These are phyloP conservation scores for Temnothorax ravouxi DNA, from an alignment of 2,888 invertebrate genomes.

Conservation along the genomic window DNA sequence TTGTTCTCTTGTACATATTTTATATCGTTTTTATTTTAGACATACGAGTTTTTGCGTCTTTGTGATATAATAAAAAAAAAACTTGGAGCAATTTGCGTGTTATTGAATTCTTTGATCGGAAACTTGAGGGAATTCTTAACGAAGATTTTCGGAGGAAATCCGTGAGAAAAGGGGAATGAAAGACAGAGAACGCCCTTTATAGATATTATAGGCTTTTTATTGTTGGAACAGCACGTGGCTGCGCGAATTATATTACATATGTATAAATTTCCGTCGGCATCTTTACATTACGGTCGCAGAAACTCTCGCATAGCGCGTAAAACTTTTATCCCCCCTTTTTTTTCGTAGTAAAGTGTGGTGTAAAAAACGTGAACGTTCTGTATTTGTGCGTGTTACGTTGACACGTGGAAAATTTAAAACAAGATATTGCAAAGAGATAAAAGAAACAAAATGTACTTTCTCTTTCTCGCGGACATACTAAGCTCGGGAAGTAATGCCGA, in stretches of 20 bases:
- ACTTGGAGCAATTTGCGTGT: not conserved
- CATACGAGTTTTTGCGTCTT: not conserved
- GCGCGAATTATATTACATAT: slow-evolving; percentile 85
- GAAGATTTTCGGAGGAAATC: not conserved
- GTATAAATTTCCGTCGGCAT: slow-evolving; percentile 84
- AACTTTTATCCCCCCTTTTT: not conserved
- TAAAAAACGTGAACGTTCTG: slow-evolving; percentile 37
- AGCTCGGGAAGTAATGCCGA: slow-evolving; percentile 39
- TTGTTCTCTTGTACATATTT: slow-evolving; percentile 18
- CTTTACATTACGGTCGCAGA: slow-evolving; percentile 78
- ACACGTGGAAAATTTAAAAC: slow-evolving; percentile 22
- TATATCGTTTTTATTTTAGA: slow-evolving; percentile 36
- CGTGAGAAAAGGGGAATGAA: not conserved
- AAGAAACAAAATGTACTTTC: slow-evolving; percentile 38
- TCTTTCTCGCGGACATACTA: not conserved
- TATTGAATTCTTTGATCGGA: not conserved
- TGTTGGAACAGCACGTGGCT: slow-evolving; percentile 81
- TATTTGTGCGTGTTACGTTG: slow-evolving; percentile 47
- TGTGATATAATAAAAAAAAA: slow-evolving; percentile 19
- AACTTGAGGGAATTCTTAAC: not conserved
- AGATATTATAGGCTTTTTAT: slow-evolving; percentile 83
- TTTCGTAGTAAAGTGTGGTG: slow-evolving; percentile 19
- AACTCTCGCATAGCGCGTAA: slow-evolving; percentile 61
- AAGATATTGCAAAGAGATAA: slow-evolving; percentile 56
- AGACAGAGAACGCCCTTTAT: slow-evolving; percentile 47